A percentile compares a stretch with the other conserved stretches of the same genome.
Evolutionary conservation across 37 sponge, comb jelly and placozoan genomes (phyloP).

Genomic region (Geodia barretti): DNA sequence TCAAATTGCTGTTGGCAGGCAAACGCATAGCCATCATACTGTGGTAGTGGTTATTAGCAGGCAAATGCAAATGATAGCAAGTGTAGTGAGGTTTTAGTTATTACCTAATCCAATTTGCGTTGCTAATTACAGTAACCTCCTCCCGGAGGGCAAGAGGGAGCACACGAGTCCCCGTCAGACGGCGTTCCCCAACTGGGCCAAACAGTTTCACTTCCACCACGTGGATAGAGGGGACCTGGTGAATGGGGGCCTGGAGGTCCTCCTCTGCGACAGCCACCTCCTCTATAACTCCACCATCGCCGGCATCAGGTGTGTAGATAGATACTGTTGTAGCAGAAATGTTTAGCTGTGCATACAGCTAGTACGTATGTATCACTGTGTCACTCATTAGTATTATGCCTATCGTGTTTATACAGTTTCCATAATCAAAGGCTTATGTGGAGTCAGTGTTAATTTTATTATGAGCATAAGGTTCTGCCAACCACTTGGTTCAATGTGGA

Average conservation of each 20-base stretch:
- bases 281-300: conserved; percentile 17
- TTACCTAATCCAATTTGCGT: background rate
- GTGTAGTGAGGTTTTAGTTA: too few species aligned
- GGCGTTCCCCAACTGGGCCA: conserved; percentile 64
- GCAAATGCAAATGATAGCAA: too few species aligned
- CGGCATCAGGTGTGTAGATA: conserved; percentile 11
- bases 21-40: background rate
- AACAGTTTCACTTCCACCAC: conserved; percentile 35
- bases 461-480: too few species aligned
- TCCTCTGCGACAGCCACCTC: conserved; percentile 55
- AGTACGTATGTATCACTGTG: too few species aligned
- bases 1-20: background rate
- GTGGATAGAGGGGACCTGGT: conserved; percentile 16
- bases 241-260: conserved; percentile 56
- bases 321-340: too few species aligned
- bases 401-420: too few species aligned
- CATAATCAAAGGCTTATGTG: too few species aligned
- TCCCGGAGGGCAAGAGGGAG: conserved; percentile 14
- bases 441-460: too few species aligned
- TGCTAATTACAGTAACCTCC: conserved; percentile 22
- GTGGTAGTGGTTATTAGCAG: background rate
- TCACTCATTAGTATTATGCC: too few species aligned
- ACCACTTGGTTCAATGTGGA: too few species aligned
- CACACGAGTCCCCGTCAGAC: conserved; percentile 57
- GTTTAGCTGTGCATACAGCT: too few species aligned